Conservation (phyloP, 1,140 invertebrate genomes). For the Ylistrum balloti region DNA sequence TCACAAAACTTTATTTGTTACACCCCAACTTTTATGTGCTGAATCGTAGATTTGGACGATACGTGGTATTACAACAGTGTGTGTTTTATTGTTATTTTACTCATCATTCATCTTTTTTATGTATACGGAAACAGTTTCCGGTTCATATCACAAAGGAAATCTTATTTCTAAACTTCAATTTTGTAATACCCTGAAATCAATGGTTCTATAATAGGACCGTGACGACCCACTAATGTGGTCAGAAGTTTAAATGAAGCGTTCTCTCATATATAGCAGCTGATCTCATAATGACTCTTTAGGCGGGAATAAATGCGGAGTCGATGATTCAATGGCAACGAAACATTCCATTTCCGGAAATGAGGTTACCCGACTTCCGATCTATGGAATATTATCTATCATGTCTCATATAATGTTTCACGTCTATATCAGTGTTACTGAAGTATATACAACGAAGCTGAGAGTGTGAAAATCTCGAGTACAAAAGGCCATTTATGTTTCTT, state of each 20-base stretch:
- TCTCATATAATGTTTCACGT: background rate
- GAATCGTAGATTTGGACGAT: no score
- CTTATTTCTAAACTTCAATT: no score
- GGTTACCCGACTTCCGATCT: slow-evolving; percentile 23
- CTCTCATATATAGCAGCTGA: background rate
- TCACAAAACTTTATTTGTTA: no score
- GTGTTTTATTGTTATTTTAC: no score
- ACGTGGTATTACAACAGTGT: no score
- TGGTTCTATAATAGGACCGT: background rate
- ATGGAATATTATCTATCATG: background rate
- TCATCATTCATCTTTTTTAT: no score
- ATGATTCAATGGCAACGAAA: background rate
- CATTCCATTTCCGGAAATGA: background rate
- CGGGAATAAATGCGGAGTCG: background rate
- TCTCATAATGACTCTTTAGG: background rate
- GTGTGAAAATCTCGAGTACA: background rate
- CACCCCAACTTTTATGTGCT: no score
- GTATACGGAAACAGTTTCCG: no score
- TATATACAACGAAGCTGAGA: background rate
- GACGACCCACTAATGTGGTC: background rate
- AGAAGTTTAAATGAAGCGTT: background rate
- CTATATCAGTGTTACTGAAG: background rate
- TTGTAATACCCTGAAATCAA: no score
- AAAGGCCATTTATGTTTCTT: background rate
- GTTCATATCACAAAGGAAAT: no score